phyloP scores from a whole-genome alignment of 2,113 vertebrate genomes.

The Glaucidium brasilianum region DNA sequence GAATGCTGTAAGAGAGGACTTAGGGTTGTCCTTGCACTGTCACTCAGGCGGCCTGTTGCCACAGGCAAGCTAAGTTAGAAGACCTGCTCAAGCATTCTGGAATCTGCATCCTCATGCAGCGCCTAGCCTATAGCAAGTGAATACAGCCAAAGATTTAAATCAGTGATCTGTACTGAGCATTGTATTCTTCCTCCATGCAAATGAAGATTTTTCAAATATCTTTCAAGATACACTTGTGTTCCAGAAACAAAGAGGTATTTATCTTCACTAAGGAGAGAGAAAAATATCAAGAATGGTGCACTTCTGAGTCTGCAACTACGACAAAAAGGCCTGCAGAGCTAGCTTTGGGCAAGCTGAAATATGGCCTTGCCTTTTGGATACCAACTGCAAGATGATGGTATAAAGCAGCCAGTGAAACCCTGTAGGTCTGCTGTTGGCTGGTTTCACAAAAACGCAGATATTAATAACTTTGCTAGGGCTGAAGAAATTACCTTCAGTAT shows the following conservation, averaged over 20 bases:
- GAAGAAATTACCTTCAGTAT: not conserved
- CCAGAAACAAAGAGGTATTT: not conserved
- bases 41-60: not conserved
- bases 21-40: not conserved
- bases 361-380: not conserved
- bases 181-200: not conserved
- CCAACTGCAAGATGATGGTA: not conserved
- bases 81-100: not conserved
- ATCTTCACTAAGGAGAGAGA: not conserved
- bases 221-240: not conserved
- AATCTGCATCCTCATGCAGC: not conserved
- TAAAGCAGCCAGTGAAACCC: not conserved
- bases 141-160: not conserved
- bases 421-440: not conserved
- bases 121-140: not conserved
- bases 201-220: not conserved
- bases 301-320: not conserved
- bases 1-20: not conserved
- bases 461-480: not conserved
- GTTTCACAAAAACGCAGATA: not conserved
- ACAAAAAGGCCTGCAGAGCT: not conserved
- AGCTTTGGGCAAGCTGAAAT: not conserved
- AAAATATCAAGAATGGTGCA: not conserved
- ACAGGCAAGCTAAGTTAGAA: not conserved
- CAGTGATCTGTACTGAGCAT: not conserved